Conservation (phyloP, 1,140 invertebrate genomes). For the Lepidotrigona ventralis region DNA sequence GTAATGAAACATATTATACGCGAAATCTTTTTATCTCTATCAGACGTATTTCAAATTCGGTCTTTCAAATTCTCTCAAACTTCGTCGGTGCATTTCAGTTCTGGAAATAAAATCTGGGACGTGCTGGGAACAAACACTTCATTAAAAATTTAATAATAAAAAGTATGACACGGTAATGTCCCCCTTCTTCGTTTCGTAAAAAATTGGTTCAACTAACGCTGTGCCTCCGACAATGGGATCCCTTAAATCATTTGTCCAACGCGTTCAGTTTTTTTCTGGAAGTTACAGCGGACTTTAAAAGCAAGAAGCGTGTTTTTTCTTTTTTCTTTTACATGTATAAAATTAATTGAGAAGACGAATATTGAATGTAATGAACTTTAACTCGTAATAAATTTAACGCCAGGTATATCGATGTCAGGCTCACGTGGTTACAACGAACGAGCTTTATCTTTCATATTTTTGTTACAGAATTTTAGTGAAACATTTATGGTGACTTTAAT, state of each 20-base stretch:
- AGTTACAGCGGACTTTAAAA: not conserved
- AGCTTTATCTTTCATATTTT: not conserved
- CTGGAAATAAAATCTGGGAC: too few relatives aligned
- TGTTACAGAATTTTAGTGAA: not conserved
- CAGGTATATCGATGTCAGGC: not conserved
- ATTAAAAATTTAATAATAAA: not conserved
- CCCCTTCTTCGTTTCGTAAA: not conserved
- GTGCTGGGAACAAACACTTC: not conserved
- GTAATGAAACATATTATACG: constrained; percentile 29
- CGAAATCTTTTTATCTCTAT: not conserved
- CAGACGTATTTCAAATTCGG: too few relatives aligned
- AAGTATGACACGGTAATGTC: not conserved
- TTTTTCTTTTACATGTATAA: too few relatives aligned
- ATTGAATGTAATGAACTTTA: not conserved
- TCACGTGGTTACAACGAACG: not conserved
- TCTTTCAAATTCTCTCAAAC: too few relatives aligned
- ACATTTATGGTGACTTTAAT: not conserved
- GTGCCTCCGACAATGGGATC: too few relatives aligned
- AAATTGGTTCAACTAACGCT: not conserved
- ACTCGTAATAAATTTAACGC: not conserved
- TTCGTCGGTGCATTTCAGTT: too few relatives aligned
- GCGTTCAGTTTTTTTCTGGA: too few relatives aligned
- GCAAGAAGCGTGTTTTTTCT: not conserved
- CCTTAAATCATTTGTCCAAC: not conserved
- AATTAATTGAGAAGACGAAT: not conserved